phyloP scores from a whole-genome alignment of 2,113 vertebrate species.

The Empidonax traillii region DNA sequence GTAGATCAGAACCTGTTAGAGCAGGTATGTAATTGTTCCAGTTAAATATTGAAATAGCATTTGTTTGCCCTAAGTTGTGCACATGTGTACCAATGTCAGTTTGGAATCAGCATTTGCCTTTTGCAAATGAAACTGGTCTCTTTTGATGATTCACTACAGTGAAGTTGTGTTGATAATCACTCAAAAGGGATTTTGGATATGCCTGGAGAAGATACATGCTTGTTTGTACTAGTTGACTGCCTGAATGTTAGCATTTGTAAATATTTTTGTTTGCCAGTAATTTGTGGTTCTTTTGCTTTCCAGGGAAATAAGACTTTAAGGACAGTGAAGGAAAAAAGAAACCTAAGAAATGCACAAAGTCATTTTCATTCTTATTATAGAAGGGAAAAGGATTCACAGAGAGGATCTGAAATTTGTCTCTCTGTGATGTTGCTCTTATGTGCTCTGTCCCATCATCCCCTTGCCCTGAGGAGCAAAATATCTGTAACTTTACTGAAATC shows the following conservation, averaged over 20 bases:
- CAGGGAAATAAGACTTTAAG: background rate
- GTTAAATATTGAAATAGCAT: background rate
- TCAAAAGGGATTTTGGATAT: background rate
- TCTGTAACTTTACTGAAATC: background rate
- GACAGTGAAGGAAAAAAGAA: background rate
- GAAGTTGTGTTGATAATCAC: background rate
- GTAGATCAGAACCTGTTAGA: background rate
- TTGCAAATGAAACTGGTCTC: background rate
- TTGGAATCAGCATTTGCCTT: background rate
- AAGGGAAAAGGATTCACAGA: background rate
- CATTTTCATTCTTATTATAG: background rate
- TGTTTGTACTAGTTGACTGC: background rate
- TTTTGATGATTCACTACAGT: background rate
- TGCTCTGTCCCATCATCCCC: background rate
- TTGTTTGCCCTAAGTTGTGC: background rate
- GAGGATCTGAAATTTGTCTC: background rate
- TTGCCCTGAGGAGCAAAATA: background rate
- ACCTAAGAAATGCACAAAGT: background rate
- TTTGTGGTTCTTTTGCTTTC: background rate
- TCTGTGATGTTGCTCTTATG: background rate
- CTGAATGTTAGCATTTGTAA: background rate
- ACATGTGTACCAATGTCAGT: background rate
- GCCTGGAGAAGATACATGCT: background rate
- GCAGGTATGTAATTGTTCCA: fast-evolving
- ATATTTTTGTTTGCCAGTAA: background rate